phyloP scores from a whole-genome alignment of 2,888 invertebrate species.

The Scrobipalpa atriplicella region DNA sequence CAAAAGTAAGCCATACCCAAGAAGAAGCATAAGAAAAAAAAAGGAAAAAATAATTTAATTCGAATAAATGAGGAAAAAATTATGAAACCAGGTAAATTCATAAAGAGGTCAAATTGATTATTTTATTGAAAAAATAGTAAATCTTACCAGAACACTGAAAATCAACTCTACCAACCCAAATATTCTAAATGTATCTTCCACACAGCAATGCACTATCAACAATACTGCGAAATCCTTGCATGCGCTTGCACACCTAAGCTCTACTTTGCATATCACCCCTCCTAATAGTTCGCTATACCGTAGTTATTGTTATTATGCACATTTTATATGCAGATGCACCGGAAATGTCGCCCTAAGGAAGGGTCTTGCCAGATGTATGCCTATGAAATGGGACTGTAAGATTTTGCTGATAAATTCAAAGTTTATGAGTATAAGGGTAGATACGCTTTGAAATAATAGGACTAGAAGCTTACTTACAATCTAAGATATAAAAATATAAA shows the following conservation, averaged over 20 bases:
- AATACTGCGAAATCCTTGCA: background rate
- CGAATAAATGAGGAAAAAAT: no score
- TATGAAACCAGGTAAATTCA: no score
- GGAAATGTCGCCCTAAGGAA: conserved; percentile 50
- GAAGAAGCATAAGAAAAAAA: no score
- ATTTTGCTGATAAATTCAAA: background rate
- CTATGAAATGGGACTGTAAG: background rate
- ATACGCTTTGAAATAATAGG: no score
- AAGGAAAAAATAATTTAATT: no score
- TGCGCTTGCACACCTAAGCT: conserved; percentile 26
- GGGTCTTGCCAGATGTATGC: background rate
- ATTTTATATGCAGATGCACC: conserved; percentile 45
- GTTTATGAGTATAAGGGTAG: no score
- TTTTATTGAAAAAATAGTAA: no score
- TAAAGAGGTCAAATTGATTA: no score
- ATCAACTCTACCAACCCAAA: background rate
- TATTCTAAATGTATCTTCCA: background rate
- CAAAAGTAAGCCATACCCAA: no score
- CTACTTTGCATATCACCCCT: conserved; percentile 71
- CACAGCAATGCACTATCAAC: background rate
- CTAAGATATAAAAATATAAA: no score
- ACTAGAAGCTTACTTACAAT: no score
- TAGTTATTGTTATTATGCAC: conserved; percentile 61
- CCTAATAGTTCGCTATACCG: conserved; percentile 40
- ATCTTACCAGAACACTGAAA: background rate